A percentile compares a stretch with the other conserved stretches of the same genome.
phyloP scores from a whole-genome alignment of 1,140 invertebrate species.

The Phthorimaea operculella region DNA sequence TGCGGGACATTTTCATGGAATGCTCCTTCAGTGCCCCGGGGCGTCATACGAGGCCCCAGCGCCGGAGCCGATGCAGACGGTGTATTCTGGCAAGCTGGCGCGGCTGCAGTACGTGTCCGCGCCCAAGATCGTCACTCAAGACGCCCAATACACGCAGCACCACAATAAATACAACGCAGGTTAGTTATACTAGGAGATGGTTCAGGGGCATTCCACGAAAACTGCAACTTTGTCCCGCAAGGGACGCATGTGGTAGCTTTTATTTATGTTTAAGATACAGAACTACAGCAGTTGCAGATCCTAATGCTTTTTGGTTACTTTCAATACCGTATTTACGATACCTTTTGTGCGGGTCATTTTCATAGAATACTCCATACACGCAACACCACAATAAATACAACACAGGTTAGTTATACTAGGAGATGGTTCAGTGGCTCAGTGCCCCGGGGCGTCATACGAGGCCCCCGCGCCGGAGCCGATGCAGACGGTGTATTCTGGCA shows the following conservation, averaged over 20 bases:
- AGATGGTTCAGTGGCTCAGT: neutral
- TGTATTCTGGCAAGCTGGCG: constrained; percentile 30
- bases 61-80: constrained; percentile 28
- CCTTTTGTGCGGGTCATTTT: too few relatives aligned
- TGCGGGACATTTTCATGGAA: too few relatives aligned
- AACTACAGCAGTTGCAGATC: too few relatives aligned
- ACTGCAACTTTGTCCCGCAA: too few relatives aligned
- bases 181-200: constrained; percentile 16
- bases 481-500: constrained; percentile 31
- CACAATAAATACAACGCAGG: constrained; percentile 48
- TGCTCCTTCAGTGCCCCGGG: neutral
- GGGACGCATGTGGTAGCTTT: too few relatives aligned
- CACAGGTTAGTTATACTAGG: constrained; percentile 27
- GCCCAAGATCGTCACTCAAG: constrained; percentile 41
- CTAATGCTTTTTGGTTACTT: too few relatives aligned
- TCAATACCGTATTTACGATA: too few relatives aligned
- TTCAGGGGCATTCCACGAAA: too few relatives aligned
- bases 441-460: constrained; percentile 25
- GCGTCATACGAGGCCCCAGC: constrained; percentile 32
- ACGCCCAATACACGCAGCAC: constrained; percentile 33
- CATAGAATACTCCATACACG: too few relatives aligned
- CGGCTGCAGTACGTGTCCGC: constrained; percentile 38
- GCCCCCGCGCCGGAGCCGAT: constrained; percentile 28
- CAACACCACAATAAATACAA: constrained; percentile 46
- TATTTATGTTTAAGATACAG: too few relatives aligned